Percentiles rank a stretch among this genome's conserved stretches.
Conservation (phyloP, 2,888 invertebrate genomes). For the Orthonevra nobilis region DNA sequence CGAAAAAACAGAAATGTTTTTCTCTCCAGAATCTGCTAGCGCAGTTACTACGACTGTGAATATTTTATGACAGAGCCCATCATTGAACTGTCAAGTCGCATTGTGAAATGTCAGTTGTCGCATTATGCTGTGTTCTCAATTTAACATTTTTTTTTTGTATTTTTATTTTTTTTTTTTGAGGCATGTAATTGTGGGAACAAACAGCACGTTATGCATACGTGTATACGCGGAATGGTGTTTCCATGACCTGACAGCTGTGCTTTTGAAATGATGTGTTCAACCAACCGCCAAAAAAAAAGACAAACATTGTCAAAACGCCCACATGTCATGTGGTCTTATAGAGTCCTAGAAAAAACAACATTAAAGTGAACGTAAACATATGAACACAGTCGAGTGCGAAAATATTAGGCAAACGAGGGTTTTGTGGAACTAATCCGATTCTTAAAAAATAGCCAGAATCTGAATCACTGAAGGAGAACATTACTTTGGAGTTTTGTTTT, state of each 20-base stretch:
- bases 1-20: background rate
- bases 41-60: conserved; percentile 18
- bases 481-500: too few species aligned
- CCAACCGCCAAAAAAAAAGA: conserved; percentile 2
- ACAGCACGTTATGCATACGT: background rate
- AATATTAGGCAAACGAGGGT: too few species aligned
- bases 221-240: background rate
- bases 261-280: conserved; percentile 18
- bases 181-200: too few species aligned
- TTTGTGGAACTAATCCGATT: too few species aligned
- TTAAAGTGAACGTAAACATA: background rate
- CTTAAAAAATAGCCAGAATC: too few species aligned
- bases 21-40: background rate
- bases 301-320: conserved; percentile 3
- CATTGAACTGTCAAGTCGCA: conserved; percentile 37
- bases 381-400: background rate
- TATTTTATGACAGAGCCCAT: conserved; percentile 52
- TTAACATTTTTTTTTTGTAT: conserved; percentile 34
- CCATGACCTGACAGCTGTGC: conserved; percentile 39
- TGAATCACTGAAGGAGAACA: too few species aligned
- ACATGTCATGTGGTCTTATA: conserved; percentile 27
- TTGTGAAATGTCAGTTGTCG: conserved; percentile 39
- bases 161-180: background rate
- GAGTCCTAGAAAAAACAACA: background rate
- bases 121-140: conserved; percentile 25